phyloP scores from a whole-genome alignment of 2,113 vertebrate genomes.

The Grantiella picta region DNA sequence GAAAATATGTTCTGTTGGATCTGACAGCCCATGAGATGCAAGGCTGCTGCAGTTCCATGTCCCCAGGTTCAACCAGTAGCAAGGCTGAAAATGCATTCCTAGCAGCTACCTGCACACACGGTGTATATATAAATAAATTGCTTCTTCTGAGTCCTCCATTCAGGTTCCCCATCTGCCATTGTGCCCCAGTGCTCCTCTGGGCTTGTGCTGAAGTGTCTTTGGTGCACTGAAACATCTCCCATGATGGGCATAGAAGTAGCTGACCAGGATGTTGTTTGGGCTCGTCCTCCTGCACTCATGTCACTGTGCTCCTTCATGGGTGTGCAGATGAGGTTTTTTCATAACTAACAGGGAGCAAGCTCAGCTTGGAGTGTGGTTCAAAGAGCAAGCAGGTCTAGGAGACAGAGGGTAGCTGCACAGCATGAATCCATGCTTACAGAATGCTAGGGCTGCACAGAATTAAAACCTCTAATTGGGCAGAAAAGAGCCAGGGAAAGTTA shows the following conservation, averaged over 20 bases:
- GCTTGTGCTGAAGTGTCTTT: not conserved
- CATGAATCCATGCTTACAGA: not conserved
- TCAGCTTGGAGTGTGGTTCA: not conserved
- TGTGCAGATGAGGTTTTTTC: not conserved
- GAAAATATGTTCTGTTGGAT: not conserved
- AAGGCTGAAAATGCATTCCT: not conserved
- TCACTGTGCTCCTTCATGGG: not conserved
- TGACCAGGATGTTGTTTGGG: not conserved
- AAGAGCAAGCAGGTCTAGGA: not conserved
- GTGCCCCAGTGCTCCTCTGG: not conserved
- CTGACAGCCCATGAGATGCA: not conserved
- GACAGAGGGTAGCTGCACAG: not conserved
- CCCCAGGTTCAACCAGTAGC: not conserved
- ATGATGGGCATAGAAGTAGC: not conserved
- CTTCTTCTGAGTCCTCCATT: not conserved
- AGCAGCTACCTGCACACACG: not conserved
- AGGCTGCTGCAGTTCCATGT: not conserved
- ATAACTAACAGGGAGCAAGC: not conserved
- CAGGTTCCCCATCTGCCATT: not conserved
- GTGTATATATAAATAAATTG: not conserved
- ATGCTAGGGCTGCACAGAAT: not conserved
- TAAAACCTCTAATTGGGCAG: not conserved
- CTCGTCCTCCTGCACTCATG: not conserved
- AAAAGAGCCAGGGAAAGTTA: not conserved
- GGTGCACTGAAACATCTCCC: not conserved